Conservation (phyloP, 2,888 invertebrate species). For the Pterostichus niger region DNA sequence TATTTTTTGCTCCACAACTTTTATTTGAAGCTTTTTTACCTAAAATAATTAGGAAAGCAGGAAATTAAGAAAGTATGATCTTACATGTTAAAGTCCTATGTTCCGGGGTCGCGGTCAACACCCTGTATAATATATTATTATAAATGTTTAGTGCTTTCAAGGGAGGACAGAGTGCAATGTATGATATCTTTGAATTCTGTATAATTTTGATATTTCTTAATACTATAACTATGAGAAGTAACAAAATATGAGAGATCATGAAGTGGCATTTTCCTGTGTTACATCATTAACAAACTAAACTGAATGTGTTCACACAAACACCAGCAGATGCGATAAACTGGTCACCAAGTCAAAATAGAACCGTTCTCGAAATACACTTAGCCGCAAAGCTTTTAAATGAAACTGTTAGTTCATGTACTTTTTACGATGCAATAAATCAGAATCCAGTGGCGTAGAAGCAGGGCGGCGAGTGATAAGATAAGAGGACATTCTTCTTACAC, state of each 20-base stretch:
- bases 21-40: too few relatives aligned
- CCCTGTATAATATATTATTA: too few relatives aligned
- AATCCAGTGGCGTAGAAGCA: constrained; percentile 47
- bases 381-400: constrained; percentile 47
- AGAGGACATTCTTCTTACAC: constrained; percentile 66
- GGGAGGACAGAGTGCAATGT: too few relatives aligned
- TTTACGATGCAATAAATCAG: constrained; percentile 65
- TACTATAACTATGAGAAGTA: background rate
- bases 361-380: constrained; percentile 42
- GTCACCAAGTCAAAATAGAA: constrained; percentile 49
- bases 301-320: constrained; percentile 9
- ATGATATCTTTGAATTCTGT: too few relatives aligned
- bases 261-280: constrained; percentile 36
- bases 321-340: constrained; percentile 25
- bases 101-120: too few relatives aligned
- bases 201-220: too few relatives aligned
- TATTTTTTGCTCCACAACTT: too few relatives aligned
- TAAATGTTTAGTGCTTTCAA: too few relatives aligned
- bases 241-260: constrained; percentile 13
- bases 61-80: too few relatives aligned
- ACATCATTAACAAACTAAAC: constrained; percentile 26
- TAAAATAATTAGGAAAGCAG: too few relatives aligned
- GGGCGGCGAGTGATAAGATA: constrained; percentile 59
- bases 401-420: constrained; percentile 63
- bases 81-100: too few relatives aligned